These are phyloP conservation scores for Ecdyonurus torrentis DNA, from an alignment of 2,888 invertebrate genomes.

Conservation along the genomic window DNA sequence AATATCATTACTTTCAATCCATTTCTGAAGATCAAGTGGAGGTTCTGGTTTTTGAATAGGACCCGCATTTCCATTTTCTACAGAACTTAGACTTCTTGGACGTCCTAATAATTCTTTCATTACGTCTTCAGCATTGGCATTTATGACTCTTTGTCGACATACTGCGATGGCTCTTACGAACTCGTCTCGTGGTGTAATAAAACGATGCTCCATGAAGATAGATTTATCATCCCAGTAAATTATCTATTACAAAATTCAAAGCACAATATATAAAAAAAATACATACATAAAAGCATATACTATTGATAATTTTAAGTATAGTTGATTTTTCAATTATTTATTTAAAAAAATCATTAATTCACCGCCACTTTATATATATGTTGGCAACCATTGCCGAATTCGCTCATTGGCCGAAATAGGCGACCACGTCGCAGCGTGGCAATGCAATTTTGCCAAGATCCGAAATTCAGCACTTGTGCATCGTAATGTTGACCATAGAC, in stretches of 20 bases:
- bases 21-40: conserved; percentile 45
- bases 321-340: neutral
- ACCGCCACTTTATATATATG: no score
- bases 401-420: no score
- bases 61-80: conserved; percentile 7
- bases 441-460: no score
- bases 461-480: no score
- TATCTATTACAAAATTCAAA: conserved; percentile 43
- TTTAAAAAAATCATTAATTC: neutral
- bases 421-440: no score
- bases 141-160: conserved; percentile 26
- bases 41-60: conserved; percentile 34
- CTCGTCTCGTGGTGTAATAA: conserved; percentile 50
- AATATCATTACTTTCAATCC: conserved; percentile 53
- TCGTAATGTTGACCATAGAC: no score
- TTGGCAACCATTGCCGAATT: no score
- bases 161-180: conserved; percentile 41
- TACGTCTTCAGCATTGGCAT: conserved; percentile 29
- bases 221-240: conserved; percentile 73
- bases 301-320: no score
- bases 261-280: conserved; percentile 8
- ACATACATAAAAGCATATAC: no score
- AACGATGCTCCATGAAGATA: conserved; percentile 69
- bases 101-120: conserved; percentile 24
- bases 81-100: neutral